These are phyloP conservation scores for Athalia circularis DNA, from an alignment of 2,888 invertebrate species.

Conservation along the genomic window DNA sequence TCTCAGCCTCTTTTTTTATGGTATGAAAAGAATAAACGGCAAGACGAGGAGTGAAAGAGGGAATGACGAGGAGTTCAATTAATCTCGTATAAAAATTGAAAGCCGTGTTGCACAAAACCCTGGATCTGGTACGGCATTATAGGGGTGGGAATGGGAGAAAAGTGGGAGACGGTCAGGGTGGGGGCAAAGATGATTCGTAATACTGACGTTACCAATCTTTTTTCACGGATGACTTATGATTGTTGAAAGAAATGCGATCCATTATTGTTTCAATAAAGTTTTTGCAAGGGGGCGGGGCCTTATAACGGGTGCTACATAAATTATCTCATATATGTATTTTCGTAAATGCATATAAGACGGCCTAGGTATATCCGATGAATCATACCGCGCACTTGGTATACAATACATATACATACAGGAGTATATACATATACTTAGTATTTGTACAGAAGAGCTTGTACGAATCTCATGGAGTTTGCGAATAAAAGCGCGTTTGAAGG, in stretches of 20 bases:
- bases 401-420: background rate
- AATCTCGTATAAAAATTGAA: slow-evolving; percentile 22
- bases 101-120: background rate
- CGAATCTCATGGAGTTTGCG: slow-evolving; percentile 8
- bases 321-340: too few species aligned
- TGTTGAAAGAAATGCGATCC: slow-evolving; percentile 26
- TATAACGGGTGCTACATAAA: too few species aligned
- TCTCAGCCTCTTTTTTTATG: background rate
- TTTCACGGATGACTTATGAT: slow-evolving; percentile 32
- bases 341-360: too few species aligned
- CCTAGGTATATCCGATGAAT: too few species aligned
- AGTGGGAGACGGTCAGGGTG: too few species aligned
- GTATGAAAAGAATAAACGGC: background rate
- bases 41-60: slow-evolving; percentile 7
- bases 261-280: slow-evolving; percentile 33
- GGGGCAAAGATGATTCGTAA: too few species aligned
- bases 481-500: background rate
- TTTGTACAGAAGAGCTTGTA: background rate
- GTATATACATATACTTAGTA: background rate
- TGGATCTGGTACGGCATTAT: background rate
- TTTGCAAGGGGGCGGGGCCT: slow-evolving; percentile 3
- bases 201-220: background rate
- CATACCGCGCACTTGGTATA: too few species aligned
- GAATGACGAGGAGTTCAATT: slow-evolving; percentile 17
- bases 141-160: too few species aligned